These are phyloP conservation scores for Notarius quadriscutis DNA, from an alignment of 2,113 vertebrate genomes.

Conservation along the genomic window DNA sequence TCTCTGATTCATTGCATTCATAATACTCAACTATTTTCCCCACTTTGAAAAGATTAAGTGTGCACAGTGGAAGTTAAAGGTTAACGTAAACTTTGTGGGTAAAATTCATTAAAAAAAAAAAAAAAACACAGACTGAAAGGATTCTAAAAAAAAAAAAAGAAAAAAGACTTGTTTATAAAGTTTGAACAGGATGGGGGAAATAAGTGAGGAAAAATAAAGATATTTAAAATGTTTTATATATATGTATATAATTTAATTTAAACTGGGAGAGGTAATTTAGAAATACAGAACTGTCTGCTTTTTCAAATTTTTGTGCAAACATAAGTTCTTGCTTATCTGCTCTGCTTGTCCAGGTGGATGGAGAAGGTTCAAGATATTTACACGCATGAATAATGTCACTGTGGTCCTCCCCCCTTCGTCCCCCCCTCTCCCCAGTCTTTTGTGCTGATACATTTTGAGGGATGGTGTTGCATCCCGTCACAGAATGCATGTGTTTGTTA, in stretches of 20 bases:
- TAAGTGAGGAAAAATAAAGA: background rate
- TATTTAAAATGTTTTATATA: background rate
- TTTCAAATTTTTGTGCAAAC: background rate
- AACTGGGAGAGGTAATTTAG: background rate
- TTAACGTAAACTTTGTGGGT: background rate
- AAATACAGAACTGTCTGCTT: background rate
- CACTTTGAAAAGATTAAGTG: background rate
- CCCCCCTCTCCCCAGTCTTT: background rate
- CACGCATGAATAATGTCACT: conserved; percentile 9
- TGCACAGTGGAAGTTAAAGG: background rate
- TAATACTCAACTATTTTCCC: conserved; percentile 38
- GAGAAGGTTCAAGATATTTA: conserved; percentile 32
- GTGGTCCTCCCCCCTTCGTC: background rate
- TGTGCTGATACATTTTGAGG: conserved; percentile 33
- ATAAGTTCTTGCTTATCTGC: conserved; percentile 4
- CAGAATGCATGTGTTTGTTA: conserved; percentile 20
- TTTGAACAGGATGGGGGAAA: background rate
- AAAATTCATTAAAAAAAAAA: background rate
- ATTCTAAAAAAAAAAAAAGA: background rate
- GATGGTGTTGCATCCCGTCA: background rate
- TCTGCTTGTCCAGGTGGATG: conserved; percentile 36
- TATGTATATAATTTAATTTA: background rate
- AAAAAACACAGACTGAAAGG: background rate
- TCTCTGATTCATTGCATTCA: background rate
- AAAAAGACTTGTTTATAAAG: background rate